Evolutionary conservation across 2,113 vertebrate genomes (phyloP).

Genomic region (Menura novaehollandiae): DNA sequence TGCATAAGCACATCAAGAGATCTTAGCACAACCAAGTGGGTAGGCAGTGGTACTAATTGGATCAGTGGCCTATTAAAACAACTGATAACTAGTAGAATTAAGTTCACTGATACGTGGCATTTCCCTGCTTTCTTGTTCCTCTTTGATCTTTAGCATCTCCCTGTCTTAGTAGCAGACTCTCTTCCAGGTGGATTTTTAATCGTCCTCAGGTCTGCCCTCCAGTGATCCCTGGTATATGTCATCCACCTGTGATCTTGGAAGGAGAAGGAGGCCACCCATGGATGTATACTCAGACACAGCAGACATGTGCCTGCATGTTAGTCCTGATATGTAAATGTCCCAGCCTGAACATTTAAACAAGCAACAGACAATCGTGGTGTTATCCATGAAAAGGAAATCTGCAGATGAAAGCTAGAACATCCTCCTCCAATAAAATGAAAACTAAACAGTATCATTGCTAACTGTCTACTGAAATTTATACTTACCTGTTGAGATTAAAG

Average conservation of each 20-base stretch:
- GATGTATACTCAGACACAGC: not conserved
- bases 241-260: not conserved
- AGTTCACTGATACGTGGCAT: not conserved
- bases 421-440: not conserved
- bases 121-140: not conserved
- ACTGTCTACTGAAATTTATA: not conserved
- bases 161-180: not conserved
- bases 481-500: not conserved
- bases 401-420: not conserved
- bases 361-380: not conserved
- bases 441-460: not conserved
- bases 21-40: not conserved
- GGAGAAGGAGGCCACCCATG: not conserved
- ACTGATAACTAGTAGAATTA: not conserved
- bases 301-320: not conserved
- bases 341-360: not conserved
- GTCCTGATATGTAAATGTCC: not conserved
- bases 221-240: not conserved
- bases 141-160: not conserved
- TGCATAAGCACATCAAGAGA: not conserved
- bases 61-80: not conserved
- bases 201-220: not conserved
- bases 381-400: not conserved
- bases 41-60: not conserved
- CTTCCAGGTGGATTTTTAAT: not conserved